Evolutionary conservation across 2,113 vertebrate species (phyloP).

Genomic region (Caloenas nicobarica): DNA sequence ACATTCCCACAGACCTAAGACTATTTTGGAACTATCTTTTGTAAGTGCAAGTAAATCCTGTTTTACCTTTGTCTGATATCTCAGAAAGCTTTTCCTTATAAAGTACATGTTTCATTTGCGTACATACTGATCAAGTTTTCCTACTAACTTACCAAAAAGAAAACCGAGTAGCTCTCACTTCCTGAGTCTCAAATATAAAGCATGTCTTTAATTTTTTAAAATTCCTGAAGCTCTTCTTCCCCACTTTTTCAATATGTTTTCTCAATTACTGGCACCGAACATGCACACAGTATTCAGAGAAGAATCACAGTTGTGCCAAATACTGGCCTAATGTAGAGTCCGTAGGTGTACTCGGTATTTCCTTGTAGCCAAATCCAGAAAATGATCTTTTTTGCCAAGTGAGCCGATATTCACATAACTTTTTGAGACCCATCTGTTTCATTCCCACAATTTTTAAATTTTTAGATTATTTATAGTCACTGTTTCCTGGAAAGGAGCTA

Average conservation of each 20-base stretch:
- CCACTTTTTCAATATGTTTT: background rate
- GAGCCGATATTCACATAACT: background rate
- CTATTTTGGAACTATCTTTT: background rate
- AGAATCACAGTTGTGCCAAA: background rate
- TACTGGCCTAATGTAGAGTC: background rate
- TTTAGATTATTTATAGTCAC: background rate
- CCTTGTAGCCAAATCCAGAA: background rate
- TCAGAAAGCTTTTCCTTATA: background rate
- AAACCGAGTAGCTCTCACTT: background rate
- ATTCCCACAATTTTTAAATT: background rate
- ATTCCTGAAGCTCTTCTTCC: background rate
- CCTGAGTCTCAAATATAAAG: background rate
- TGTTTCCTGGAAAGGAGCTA: background rate
- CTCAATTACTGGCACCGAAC: background rate
- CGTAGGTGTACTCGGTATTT: background rate
- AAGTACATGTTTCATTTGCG: background rate
- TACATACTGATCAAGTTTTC: background rate
- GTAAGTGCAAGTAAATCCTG: background rate
- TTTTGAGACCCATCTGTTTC: background rate
- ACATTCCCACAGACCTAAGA: background rate
- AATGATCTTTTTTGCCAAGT: background rate
- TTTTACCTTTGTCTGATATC: background rate
- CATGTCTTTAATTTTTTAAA: background rate
- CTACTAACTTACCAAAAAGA: background rate
- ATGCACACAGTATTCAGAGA: background rate